Conservation (phyloP, 2,888 invertebrate genomes). For the Tubulanus polymorphus region DNA sequence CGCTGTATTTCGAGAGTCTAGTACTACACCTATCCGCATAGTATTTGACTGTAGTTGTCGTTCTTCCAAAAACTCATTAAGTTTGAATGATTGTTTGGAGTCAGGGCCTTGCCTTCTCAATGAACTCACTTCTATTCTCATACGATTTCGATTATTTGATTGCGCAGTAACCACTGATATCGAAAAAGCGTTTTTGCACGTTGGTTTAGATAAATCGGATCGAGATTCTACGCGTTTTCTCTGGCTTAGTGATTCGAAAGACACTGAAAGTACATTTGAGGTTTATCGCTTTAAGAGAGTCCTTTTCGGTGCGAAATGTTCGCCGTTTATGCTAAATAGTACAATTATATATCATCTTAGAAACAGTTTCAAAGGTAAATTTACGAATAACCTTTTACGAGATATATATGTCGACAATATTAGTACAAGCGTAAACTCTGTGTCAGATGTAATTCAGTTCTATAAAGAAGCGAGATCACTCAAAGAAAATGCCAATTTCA, state of each 20-base stretch:
- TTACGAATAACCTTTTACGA: neutral
- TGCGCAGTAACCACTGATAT: neutral
- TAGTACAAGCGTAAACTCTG: neutral
- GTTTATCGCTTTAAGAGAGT: neutral
- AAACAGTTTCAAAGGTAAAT: neutral
- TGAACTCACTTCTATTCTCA: neutral
- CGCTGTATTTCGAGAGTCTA: neutral
- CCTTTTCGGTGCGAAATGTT: neutral
- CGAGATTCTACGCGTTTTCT: neutral
- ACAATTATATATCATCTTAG: neutral
- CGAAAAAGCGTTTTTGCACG: neutral
- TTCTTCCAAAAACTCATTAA: neutral
- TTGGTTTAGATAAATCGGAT: neutral
- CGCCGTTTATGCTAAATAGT: conserved; percentile 2
- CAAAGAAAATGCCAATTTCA: neutral
- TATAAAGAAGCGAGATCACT: neutral
- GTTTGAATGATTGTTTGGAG: conserved; percentile 4
- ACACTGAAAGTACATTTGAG: neutral
- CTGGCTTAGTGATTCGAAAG: neutral
- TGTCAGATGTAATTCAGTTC: neutral
- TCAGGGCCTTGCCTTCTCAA: neutral
- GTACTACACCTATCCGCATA: conserved; percentile 4
- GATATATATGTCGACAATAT: conserved; percentile 5
- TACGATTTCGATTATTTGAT: neutral
- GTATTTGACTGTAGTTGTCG: conserved; percentile 6